Conservation (phyloP, 1,140 invertebrate species). For the Daktulosphaira vitifoliae region DNA sequence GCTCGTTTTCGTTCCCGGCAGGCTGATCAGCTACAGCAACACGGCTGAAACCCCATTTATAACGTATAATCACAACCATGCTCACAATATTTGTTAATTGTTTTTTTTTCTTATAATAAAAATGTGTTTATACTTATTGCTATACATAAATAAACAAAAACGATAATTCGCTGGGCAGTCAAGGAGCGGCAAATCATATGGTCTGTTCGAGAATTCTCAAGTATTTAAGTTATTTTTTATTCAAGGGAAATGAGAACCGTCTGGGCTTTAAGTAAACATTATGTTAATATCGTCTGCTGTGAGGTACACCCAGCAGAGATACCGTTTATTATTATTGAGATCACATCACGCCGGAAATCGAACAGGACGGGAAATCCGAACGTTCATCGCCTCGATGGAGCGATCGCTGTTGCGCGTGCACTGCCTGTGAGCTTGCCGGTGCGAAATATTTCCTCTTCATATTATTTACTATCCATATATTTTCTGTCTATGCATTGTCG, state of each 20-base stretch:
- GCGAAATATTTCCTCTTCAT: slow-evolving; percentile 26
- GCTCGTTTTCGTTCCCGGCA: slow-evolving; percentile 30
- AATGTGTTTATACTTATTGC: too few species aligned
- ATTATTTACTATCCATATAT: slow-evolving; percentile 22
- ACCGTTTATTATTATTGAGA: slow-evolving; percentile 17
- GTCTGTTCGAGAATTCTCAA: too few species aligned
- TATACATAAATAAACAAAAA: too few species aligned
- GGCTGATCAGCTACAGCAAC: slow-evolving; percentile 32
- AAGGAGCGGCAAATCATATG: too few species aligned
- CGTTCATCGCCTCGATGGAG: not conserved
- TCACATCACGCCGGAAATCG: slow-evolving; percentile 24
- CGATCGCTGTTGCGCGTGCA: slow-evolving; percentile 10
- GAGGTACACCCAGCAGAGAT: too few species aligned
- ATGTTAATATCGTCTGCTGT: too few species aligned
- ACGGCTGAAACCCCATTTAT: slow-evolving; percentile 33
- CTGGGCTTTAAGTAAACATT: too few species aligned
- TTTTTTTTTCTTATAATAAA: not conserved
- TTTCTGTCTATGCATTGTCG: not conserved
- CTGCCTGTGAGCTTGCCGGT: slow-evolving; percentile 6
- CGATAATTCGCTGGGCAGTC: too few species aligned
- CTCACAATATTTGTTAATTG: slow-evolving; percentile 22
- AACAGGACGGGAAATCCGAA: slow-evolving; percentile 25
- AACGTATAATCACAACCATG: slow-evolving; percentile 30
- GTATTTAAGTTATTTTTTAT: too few species aligned
- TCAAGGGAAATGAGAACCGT: too few species aligned